Evolutionary conservation across 2,888 invertebrate genomes (phyloP).

Genomic region (Monoplex corrugatus): DNA sequence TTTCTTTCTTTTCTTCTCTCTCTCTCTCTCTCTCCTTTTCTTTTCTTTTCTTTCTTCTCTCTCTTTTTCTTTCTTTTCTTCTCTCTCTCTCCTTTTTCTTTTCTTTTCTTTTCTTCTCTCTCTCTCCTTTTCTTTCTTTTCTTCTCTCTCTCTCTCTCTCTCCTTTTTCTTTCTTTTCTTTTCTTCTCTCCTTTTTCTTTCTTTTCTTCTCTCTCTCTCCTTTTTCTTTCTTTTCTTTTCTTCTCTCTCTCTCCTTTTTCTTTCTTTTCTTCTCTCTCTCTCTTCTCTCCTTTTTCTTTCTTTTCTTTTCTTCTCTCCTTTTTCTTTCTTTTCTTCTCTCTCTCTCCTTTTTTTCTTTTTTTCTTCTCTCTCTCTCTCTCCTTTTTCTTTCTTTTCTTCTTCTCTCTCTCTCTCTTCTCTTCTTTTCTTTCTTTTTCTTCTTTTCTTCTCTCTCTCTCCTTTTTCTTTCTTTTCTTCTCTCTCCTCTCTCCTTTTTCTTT

Average conservation of each 20-base stretch:
- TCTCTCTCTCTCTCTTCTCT: too few relatives aligned
- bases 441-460: too few relatives aligned
- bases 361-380: too few relatives aligned
- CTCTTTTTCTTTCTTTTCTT: neutral
- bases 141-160: too few relatives aligned
- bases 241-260: neutral
- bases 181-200: neutral
- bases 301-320: neutral
- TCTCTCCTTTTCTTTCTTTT: neutral
- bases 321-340: too few relatives aligned
- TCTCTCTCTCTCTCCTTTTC: slow-evolving; percentile 16
- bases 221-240: too few relatives aligned
- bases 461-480: too few relatives aligned
- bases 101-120: neutral
- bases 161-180: neutral
- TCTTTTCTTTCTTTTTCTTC: too few relatives aligned
- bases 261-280: neutral
- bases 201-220: too few relatives aligned
- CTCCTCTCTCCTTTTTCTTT: too few relatives aligned
- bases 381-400: too few relatives aligned
- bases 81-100: neutral
- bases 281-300: neutral
- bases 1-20: neutral
- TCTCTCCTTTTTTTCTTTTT: too few relatives aligned
- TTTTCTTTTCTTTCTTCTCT: slow-evolving; percentile 16